A percentile compares a stretch with the other conserved stretches of the same genome.
Conservation (phyloP, 2,113 vertebrate genomes). For the Chloebia gouldiae region DNA sequence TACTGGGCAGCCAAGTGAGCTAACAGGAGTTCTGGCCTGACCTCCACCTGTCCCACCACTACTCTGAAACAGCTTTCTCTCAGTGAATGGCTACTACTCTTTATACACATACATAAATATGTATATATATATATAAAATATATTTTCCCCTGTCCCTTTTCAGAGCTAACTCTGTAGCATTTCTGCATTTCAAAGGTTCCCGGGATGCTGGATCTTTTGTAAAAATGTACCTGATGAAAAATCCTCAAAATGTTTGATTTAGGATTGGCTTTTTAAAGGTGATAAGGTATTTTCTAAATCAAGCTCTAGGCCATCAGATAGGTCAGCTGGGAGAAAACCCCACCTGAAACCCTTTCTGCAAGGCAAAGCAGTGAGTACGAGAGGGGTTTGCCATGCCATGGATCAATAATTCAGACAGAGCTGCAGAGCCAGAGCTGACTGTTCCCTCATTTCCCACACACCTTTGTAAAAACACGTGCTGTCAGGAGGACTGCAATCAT, state of each 20-base stretch:
- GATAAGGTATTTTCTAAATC: not conserved
- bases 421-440: not conserved
- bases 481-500: not conserved
- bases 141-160: not conserved
- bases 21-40: not conserved
- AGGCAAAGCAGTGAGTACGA: not conserved
- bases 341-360: not conserved
- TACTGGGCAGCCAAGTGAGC: rapidly evolving
- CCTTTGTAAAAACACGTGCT: not conserved
- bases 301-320: not conserved
- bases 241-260: not conserved
- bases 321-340: not conserved
- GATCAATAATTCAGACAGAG: not conserved
- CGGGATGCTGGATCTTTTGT: not conserved
- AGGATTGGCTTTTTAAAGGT: not conserved
- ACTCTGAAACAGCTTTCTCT: not conserved
- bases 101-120: not conserved
- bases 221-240: not conserved
- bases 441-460: not conserved
- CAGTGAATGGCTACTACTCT: not conserved
- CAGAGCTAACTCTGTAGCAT: not conserved
- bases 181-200: not conserved
- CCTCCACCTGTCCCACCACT: not conserved
- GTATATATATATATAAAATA: too few relatives aligned
- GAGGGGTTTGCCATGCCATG: rapidly evolving